Conservation (phyloP, 2,113 vertebrate species). For the Calypte anna region DNA sequence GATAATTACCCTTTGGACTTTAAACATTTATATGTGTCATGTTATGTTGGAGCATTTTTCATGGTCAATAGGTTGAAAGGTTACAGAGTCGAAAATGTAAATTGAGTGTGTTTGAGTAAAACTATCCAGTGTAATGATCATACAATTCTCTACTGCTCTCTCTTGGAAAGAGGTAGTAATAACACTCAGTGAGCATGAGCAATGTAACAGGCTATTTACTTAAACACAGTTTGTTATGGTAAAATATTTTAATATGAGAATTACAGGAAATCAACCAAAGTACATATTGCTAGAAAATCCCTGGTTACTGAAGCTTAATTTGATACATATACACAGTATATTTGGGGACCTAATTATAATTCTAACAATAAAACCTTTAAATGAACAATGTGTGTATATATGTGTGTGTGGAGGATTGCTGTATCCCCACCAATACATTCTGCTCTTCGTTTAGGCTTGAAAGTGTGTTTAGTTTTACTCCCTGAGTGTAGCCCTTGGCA, state of each 20-base stretch:
- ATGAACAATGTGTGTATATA: neutral
- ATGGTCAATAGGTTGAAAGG: constrained; percentile 85
- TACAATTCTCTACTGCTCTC: constrained; percentile 83
- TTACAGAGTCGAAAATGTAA: constrained; percentile 80
- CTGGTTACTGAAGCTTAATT: constrained; percentile 31
- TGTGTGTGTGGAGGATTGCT: neutral
- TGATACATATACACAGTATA: neutral
- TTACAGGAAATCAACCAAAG: constrained; percentile 14
- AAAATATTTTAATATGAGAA: constrained; percentile 33
- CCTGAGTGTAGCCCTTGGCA: constrained; percentile 8
- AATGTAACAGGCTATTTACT: neutral
- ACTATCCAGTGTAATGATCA: constrained; percentile 47
- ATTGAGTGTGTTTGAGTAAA: constrained; percentile 69
- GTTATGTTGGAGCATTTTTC: constrained; percentile 80
- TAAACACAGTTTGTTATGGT: constrained; percentile 15
- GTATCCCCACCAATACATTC: neutral
- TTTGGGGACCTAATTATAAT: constrained; percentile 1
- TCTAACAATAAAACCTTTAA: constrained; percentile 35
- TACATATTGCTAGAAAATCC: constrained; percentile 21
- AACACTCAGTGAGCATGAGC: constrained; percentile 42
- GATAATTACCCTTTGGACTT: constrained; percentile 86
- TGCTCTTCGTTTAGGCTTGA: constrained; percentile 26
- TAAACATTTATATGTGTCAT: constrained; percentile 86
- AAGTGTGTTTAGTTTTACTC: neutral
- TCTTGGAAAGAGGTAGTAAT: constrained; percentile 79